Evolutionary conservation across 1,140 invertebrate genomes (phyloP).

Genomic region (Calephelis virginiensis): DNA sequence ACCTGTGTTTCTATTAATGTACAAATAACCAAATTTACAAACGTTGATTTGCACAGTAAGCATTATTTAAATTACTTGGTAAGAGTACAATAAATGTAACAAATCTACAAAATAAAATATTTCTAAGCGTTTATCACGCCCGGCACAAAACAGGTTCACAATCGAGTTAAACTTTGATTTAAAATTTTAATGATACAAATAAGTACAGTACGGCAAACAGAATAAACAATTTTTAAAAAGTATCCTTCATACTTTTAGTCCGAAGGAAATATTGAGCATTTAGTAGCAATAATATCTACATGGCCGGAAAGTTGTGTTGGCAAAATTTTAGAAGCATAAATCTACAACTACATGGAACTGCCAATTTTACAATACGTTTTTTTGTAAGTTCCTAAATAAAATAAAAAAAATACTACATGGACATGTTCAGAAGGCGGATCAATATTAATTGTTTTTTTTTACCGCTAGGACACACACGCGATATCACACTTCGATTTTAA

Average conservation of each 20-base stretch:
- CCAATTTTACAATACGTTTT: constrained; percentile 5
- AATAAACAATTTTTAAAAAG: neutral
- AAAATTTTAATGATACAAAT: neutral
- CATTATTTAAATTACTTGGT: no score
- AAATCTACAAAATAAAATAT: no score
- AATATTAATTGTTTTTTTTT: neutral
- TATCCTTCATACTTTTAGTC: constrained; percentile 23
- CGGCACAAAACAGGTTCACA: no score
- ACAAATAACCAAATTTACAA: no score
- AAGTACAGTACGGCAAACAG: neutral
- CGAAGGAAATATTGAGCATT: constrained; percentile 43
- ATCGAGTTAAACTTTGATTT: no score
- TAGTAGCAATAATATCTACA: constrained; percentile 42
- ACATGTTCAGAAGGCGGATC: constrained; percentile 19
- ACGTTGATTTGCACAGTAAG: no score
- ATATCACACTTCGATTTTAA: neutral
- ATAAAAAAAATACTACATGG: constrained; percentile 13
- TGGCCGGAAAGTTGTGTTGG: constrained; percentile 64
- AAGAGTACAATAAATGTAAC: no score
- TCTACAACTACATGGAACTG: constrained; percentile 30
- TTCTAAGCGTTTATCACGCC: no score
- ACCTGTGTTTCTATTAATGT: no score
- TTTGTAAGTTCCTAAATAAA: neutral
- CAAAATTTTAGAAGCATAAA: constrained; percentile 51
- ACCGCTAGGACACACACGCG: neutral